Base-by-base conservation (phyloP, 2,888 invertebrate genomes). In the Phoronis australis region DNA sequence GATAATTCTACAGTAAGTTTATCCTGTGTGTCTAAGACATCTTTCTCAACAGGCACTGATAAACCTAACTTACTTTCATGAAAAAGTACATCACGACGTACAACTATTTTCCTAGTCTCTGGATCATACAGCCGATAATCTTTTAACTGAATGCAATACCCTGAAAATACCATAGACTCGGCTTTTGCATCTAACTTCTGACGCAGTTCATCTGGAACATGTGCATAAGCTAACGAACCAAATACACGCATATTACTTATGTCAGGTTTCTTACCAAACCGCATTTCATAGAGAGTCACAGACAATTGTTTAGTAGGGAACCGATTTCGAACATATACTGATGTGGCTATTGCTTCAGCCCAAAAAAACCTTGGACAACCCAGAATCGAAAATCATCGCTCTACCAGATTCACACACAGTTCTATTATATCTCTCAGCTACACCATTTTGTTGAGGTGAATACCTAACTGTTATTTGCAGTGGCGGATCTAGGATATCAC, bases 231-330 rank as follows among this genome's bases (percentile, higher is more conserved):
- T 18, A 49, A 44, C 15, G 42, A 47, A 5, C 60, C 56, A 39
- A 55, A 60, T 18, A 59, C 37, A 22, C 52, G 27, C n/a, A 62
- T 12, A 39, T 59, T 46, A 20, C 38, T 21, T 18, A 59, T 27
- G 20, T 20, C 26, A 6, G 55, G 55, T 26, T 38, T 48, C 23
- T 42, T 45, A 12, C 38, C 45, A 43, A 24, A 44, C 44, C 44
- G 31, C 21, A 15, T 44, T 21, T 44, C 44, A 44, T 38, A 44
- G 6, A 35, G 44, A 38, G 44, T 44, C n/a, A n/a, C n/a, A n/a
- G n/a, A n/a, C n/a, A n/a, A n/a, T n/a, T n/a, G n/a, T n/a, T n/a
- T n/a, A n/a, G n/a, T n/a, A n/a, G n/a, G n/a, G n/a, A n/a, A n/a
- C n/a, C n/a, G n/a, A n/a, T n/a, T n/a, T n/a, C n/a, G n/a, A n/a